phyloP scores from a whole-genome alignment of 2,113 vertebrate genomes.

The Lontra canadensis region DNA sequence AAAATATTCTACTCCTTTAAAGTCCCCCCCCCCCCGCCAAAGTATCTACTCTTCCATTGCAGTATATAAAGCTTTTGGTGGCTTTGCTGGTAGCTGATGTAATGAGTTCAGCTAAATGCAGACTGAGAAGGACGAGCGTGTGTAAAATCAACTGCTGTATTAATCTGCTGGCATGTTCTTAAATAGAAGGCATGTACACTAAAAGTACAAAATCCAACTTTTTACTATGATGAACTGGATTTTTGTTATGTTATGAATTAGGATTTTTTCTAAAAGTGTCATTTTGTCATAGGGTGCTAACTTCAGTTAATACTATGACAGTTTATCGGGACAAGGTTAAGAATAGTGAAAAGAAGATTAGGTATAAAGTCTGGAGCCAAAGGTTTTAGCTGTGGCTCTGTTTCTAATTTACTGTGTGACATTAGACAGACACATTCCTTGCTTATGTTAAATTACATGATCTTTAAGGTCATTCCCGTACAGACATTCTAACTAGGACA shows the following conservation, averaged over 20 bases:
- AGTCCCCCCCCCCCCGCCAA: neutral
- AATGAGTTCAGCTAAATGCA: constrained; percentile 29
- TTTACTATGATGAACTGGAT: neutral
- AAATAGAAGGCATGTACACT: neutral
- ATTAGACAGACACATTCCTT: neutral
- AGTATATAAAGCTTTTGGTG: neutral
- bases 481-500: neutral
- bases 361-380: neutral
- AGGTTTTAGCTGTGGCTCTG: neutral
- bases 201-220: neutral
- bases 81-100: neutral
- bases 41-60: neutral
- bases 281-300: neutral
- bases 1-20: constrained; percentile 45
- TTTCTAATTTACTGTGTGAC: neutral
- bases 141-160: constrained; percentile 17
- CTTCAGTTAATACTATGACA: neutral
- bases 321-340: neutral
- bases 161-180: neutral
- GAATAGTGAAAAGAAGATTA: neutral
- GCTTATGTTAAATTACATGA: neutral
- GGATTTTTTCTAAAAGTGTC: neutral
- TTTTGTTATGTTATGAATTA: neutral
- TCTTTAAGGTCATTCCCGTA: neutral
- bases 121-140: neutral